Conservation (phyloP, 2,797 vertebrate species). For the Coluber constrictor region DNA sequence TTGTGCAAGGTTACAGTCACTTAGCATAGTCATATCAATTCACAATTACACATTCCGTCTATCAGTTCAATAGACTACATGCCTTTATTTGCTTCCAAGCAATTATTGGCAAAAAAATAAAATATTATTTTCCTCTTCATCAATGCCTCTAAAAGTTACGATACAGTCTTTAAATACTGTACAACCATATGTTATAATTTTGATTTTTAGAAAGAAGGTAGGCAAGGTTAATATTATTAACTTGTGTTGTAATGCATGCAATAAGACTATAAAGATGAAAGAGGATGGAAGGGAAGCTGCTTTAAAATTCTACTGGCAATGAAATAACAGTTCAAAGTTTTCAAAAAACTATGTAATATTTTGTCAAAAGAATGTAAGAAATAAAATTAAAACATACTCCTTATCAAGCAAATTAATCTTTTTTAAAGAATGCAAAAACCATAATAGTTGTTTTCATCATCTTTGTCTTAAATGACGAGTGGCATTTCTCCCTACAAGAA, state of each 20-base stretch:
- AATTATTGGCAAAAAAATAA: slow-evolving; percentile 2
- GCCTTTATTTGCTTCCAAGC: slow-evolving; percentile 46
- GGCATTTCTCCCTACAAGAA: slow-evolving; percentile 22
- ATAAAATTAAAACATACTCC: slow-evolving; percentile 47
- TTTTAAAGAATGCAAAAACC: not conserved
- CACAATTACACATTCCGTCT: slow-evolving; percentile 57
- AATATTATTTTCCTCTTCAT: slow-evolving; percentile 41
- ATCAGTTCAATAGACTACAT: slow-evolving; percentile 42
- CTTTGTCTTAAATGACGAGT: slow-evolving; percentile 5
- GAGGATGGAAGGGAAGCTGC: slow-evolving; percentile 39
- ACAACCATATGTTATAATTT: not conserved
- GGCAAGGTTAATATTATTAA: not conserved
- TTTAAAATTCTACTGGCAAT: slow-evolving; percentile 33
- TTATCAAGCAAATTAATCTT: slow-evolving; percentile 1
- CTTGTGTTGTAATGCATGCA: slow-evolving; percentile 23
- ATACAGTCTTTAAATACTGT: slow-evolving; percentile 13
- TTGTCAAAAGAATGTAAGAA: slow-evolving; percentile 26
- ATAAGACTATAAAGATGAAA: not conserved
- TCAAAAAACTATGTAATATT: slow-evolving; percentile 30
- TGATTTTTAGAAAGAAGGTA: not conserved
- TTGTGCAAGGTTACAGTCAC: slow-evolving; percentile 59
- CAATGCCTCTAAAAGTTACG: not conserved
- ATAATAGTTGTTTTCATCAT: slow-evolving; percentile 16
- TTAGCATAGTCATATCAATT: slow-evolving; percentile 58
- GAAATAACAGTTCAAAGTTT: slow-evolving; percentile 58